Conservation (phyloP, 2,888 invertebrate genomes). For the Sepiola atlantica region DNA sequence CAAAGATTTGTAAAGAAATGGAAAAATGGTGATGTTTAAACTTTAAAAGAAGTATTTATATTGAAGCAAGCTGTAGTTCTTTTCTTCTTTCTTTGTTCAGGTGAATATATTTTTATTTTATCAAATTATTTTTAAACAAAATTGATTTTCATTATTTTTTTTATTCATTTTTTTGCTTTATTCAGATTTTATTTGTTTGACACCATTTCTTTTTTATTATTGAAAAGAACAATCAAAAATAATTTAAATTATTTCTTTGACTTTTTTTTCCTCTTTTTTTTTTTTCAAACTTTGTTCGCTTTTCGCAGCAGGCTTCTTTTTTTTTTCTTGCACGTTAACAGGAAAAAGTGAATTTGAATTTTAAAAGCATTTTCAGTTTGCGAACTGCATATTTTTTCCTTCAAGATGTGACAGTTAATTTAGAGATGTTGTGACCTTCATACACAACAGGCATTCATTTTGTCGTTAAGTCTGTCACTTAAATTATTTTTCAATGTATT, state of each 20-base stretch:
- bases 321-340: neutral
- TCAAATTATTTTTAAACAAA: neutral
- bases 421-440: neutral
- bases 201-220: neutral
- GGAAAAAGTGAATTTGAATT: neutral
- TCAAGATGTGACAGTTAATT: neutral
- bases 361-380: neutral
- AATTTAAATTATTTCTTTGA: neutral
- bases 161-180: no score
- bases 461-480: no score
- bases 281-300: neutral
- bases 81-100: conserved; percentile 17
- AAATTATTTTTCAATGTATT: neutral
- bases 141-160: neutral
- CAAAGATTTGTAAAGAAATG: neutral
- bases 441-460: neutral
- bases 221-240: neutral
- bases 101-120: conserved; percentile 32
- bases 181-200: neutral
- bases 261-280: neutral
- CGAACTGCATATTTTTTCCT: neutral
- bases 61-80: conserved; percentile 32
- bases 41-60: conserved; percentile 32
- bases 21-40: conserved; percentile 32
- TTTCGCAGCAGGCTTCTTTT: neutral